Base-by-base conservation (phyloP, 2,113 vertebrate species). In the Entomyzon cyanotis region DNA sequence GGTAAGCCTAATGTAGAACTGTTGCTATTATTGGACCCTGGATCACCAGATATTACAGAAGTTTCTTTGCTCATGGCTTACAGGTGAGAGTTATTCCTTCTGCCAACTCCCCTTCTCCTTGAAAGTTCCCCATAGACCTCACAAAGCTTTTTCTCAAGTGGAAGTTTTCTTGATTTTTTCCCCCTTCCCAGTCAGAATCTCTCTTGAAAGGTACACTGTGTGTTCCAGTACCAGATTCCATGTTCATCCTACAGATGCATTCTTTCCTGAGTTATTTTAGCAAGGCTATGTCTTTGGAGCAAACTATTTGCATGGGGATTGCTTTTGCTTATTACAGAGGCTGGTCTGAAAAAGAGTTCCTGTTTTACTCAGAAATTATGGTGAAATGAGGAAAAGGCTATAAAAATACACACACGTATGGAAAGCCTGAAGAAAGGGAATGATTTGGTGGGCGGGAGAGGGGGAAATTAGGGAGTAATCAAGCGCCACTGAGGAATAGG, bases 171-270 rank as follows among this genome's bases (percentile, higher is more conserved):
- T 52, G 28, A 6, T 81, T 85, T 91, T 53, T 4, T 67, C 3
- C 42, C 31, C 7, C 6, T 21, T 10, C 18, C 7, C 53, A 69
- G 25, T 39, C n/a, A 25, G 39, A 39, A 49, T 27, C 5, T 60
- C 49, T 69, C 27, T 62, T 1, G 1, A 44, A 58, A 73, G 5
- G 12, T 11, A 14, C n/a, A 11, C 3, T 28, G 50, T 0, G 0
- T n/a, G 3, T 52, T 69, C 41, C 19, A 90, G 22, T 33, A 15
- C 17, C 41, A 71, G 49, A 65, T 63, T 76, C 35, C 30, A 18
- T 18, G 27, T 30, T 64, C 18, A 39, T 31, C 30, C 46, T 60
- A 33, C 31, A 82, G 44, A 49, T 9, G 3, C 22, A 9, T 42
- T 78, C 8, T 70, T 89, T 89, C 39, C 28, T 25, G 65, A 71